phyloP scores from a whole-genome alignment of 2,888 invertebrate genomes.

The Exocentrus adspersus region DNA sequence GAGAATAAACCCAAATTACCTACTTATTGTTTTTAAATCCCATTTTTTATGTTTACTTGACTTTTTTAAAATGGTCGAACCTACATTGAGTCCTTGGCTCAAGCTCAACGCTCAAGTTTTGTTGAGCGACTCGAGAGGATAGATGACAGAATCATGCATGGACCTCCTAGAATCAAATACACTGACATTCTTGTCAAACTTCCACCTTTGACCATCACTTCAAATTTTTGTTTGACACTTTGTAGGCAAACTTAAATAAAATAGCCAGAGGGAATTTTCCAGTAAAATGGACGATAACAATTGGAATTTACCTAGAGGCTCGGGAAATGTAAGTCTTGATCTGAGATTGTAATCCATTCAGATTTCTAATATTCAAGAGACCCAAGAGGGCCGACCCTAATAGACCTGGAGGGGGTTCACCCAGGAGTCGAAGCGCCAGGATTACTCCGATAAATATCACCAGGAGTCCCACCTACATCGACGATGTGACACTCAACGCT shows the following conservation, averaged over 20 bases:
- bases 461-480: slow-evolving; percentile 43
- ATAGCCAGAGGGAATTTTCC: background rate
- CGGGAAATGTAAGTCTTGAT: slow-evolving; percentile 28
- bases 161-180: no score
- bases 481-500: slow-evolving; percentile 46
- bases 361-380: slow-evolving; percentile 26
- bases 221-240: slow-evolving; percentile 27
- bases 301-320: slow-evolving; percentile 31
- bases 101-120: no score
- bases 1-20: no score
- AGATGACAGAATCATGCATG: no score
- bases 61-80: no score
- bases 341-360: background rate
- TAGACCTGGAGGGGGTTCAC: slow-evolving; percentile 31
- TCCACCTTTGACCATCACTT: slow-evolving; percentile 30
- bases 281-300: slow-evolving; percentile 38
- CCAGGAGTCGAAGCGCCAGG: slow-evolving; percentile 33
- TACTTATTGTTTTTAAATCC: no score
- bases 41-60: no score
- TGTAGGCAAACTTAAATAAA: slow-evolving; percentile 10
- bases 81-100: no score
- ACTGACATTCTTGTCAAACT: slow-evolving; percentile 39
- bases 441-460: slow-evolving; percentile 33
- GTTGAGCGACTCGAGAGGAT: no score
- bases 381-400: slow-evolving; percentile 36